Conservation (phyloP, 1,140 invertebrate species). For the Heliothis virescens region DNA sequence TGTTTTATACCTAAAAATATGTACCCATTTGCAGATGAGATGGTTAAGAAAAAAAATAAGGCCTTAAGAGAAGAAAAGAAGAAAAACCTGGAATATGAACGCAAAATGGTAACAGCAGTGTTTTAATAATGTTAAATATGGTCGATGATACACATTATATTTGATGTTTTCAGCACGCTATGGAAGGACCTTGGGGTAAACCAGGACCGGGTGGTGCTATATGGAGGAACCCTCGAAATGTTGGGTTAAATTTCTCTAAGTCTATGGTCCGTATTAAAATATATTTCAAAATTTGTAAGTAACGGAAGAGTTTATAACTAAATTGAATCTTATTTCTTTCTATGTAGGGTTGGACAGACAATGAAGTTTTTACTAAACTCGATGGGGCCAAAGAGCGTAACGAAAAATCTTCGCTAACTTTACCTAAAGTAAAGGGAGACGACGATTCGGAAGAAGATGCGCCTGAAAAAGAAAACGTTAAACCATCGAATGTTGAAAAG, state of each 20-base stretch:
- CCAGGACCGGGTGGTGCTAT: constrained; percentile 88
- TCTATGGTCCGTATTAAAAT: constrained; percentile 87
- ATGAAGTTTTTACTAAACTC: constrained; percentile 77
- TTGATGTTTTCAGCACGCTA: constrained; percentile 71
- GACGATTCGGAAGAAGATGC: constrained; percentile 65
- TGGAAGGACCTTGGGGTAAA: constrained; percentile 88
- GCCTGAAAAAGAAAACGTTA: constrained; percentile 66
- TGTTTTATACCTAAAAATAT: constrained; percentile 23
- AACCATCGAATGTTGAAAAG: constrained; percentile 65
- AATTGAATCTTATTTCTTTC: constrained; percentile 25
- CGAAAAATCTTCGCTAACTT: constrained; percentile 80
- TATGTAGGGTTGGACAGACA: constrained; percentile 82
- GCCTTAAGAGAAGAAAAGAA: constrained; percentile 72
- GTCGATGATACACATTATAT: constrained; percentile 15
- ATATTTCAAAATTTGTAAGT: background rate
- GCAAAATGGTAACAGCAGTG: constrained; percentile 77
- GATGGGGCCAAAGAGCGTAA: constrained; percentile 67
- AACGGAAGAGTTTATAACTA: background rate
- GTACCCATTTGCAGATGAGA: constrained; percentile 72
- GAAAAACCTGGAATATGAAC: constrained; percentile 77
- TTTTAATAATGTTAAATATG: background rate
- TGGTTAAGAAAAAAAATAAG: constrained; percentile 77
- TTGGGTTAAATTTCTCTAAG: constrained; percentile 89
- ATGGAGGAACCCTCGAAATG: constrained; percentile 88
- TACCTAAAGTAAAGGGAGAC: constrained; percentile 82